Evolutionary conservation across 2,888 invertebrate species (phyloP), one percentile per base, ranked within the genome.

Genomic region (Drosophila suboccidentalis): DNA sequence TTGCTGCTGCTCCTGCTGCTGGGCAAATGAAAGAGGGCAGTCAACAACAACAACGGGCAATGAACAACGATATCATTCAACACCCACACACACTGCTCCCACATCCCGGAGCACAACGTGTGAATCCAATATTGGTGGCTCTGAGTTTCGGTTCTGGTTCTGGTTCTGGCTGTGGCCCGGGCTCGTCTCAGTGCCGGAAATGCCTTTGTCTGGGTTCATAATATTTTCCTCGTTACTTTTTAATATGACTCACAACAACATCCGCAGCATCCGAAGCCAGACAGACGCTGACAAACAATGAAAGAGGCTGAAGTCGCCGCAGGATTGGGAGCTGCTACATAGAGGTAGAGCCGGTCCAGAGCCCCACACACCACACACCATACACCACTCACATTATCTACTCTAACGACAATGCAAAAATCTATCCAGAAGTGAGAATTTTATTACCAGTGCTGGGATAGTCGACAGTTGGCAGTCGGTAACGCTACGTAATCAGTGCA

Each of bases 181-280:
- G 50, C 43, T 61, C 66, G 75, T 70, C 62, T 50, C 61, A 51
- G 50, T 73, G 72, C 85, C 88, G 86, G 86, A 88, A 82, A 86
- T 86, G 86, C 86, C 83, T 86, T 86, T 87, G 86, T 87, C 86
- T 87, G 86, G 86, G 78, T 77, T 84, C 85, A 84, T 88, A 86
- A 88, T 88, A 88, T 86, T 83, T 88, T 88, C 78, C 86, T 83
- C 87, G 86, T 86, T 88, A 86, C 88, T 86, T 86, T 85, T 86
- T 87, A 85, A 85, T 87, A 85, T 85, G 87, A 86, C 82, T 85
- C 87, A 85, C 59, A 87, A 72, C 87, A 84, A 84, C 84, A 84
- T 84, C 85, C 82, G 80, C 75, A 68, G 73, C 72, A 66, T 68
- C 75, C 80, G 57, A 68, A 65, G 71, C 74, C 74, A 70, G 74